phyloP scores from a whole-genome alignment of 2,888 invertebrate genomes.

The Acrobasis repandana region DNA sequence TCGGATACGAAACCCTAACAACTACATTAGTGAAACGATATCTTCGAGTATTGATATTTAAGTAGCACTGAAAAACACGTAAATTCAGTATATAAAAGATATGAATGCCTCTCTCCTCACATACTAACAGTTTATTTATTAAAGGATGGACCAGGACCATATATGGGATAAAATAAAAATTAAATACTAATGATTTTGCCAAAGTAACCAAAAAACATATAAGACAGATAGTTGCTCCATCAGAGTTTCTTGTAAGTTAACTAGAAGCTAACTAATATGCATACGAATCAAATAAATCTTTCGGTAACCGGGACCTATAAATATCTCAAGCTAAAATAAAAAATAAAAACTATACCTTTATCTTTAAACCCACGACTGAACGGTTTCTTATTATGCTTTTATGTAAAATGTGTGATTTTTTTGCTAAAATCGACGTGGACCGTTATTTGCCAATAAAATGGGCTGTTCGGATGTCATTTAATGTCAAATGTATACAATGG shows the following conservation, averaged over 20 bases:
- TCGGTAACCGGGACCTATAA: constrained; percentile 10
- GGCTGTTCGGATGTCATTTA: constrained; percentile 35
- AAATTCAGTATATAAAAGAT: too few relatives aligned
- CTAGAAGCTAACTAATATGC: constrained; percentile 15
- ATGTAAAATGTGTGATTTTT: constrained; percentile 1
- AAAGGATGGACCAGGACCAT: not conserved
- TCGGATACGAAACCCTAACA: too few relatives aligned
- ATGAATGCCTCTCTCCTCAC: too few relatives aligned
- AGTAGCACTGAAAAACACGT: too few relatives aligned
- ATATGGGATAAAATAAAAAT: not conserved
- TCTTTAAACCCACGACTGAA: not conserved
- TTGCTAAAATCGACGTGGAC: constrained; percentile 3
- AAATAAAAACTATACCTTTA: too few relatives aligned
- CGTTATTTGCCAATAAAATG: constrained; percentile 17
- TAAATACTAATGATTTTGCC: not conserved
- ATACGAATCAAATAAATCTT: constrained; percentile 20
- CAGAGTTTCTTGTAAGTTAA: constrained; percentile 20
- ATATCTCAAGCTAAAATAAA: constrained; percentile 4
- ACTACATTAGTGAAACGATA: too few relatives aligned
- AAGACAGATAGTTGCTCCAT: constrained; percentile 10
- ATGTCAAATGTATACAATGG: constrained; percentile 44
- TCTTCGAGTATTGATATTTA: too few relatives aligned
- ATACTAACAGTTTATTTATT: not conserved
- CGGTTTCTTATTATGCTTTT: not conserved
- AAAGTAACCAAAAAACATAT: constrained; percentile 6